Percentiles rank a stretch among this genome's conserved stretches.
Conservation (phyloP, 2,113 vertebrate genomes). For the Pitta sordida region DNA sequence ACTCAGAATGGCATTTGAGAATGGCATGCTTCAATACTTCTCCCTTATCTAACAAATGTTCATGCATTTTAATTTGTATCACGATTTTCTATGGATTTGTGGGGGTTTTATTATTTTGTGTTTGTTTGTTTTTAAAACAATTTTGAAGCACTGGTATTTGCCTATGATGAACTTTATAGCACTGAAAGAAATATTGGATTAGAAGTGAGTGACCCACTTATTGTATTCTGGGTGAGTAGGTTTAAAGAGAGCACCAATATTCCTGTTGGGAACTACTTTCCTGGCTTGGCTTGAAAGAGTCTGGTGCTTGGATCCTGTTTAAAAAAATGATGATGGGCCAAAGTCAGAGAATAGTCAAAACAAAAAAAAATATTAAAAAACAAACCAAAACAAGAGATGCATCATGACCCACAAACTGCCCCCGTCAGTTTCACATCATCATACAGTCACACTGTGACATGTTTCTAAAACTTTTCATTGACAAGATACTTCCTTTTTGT, state of each 20-base stretch:
- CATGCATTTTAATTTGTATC: background rate
- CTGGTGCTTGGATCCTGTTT: background rate
- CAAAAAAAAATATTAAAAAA: background rate
- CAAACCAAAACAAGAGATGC: background rate
- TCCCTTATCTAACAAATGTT: background rate
- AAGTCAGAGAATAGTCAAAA: background rate
- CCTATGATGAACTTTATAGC: background rate
- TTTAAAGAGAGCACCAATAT: slow-evolving; percentile 11
- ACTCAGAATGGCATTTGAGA: background rate
- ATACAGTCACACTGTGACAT: background rate
- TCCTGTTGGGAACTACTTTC: background rate
- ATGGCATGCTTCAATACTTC: background rate
- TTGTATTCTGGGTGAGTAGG: background rate
- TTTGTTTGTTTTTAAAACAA: background rate
- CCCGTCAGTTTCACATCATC: background rate
- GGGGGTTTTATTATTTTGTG: background rate
- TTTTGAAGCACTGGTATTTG: background rate
- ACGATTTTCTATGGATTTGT: background rate
- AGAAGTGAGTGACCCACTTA: background rate
- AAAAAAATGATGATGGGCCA: background rate
- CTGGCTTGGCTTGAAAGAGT: background rate
- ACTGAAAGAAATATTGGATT: background rate
- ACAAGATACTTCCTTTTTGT: background rate
- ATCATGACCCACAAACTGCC: background rate
- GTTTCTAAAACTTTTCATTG: background rate